These are phyloP conservation scores for Conistra vaccinii DNA, from an alignment of 2,888 invertebrate species.

Conservation along the genomic window DNA sequence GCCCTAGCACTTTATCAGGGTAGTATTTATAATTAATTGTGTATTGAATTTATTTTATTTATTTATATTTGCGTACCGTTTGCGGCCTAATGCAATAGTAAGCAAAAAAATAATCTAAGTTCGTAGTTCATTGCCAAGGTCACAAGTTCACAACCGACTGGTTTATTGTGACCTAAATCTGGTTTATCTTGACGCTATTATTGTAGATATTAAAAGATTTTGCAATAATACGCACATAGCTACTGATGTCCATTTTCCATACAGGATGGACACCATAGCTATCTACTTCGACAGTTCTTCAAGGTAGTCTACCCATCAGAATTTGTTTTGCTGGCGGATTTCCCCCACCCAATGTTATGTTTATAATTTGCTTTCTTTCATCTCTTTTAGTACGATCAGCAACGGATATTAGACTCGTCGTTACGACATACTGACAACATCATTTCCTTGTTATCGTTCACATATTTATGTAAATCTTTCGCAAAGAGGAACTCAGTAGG, in stretches of 20 bases:
- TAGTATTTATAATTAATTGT: too few relatives aligned
- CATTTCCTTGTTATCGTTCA: constrained; percentile 8
- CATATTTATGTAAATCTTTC: constrained; percentile 29
- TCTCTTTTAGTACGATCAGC: not conserved
- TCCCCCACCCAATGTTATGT: not conserved
- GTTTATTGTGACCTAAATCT: not conserved
- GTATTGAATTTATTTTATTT: not conserved
- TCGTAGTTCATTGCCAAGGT: constrained; percentile 21
- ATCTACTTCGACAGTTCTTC: not conserved
- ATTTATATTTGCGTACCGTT: not conserved
- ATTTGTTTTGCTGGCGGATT: not conserved
- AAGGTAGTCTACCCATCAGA: not conserved
- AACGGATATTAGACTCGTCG: constrained; percentile 21
- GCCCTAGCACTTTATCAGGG: too few relatives aligned
- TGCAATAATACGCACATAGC: not conserved
- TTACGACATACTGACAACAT: constrained; percentile 23
- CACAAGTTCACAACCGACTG: constrained; percentile 9
- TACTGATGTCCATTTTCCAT: not conserved
- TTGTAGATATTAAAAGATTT: not conserved
- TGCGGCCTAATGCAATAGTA: not conserved
- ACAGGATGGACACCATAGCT: too few relatives aligned
- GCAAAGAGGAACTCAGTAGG: constrained; percentile 17
- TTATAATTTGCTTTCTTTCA: not conserved
- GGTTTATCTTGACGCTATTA: not conserved
- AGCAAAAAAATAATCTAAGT: not conserved